Evolutionary conservation across 2,797 vertebrate species (phyloP), one percentile per base, ranked within the genome.

Genomic region (Pangasius macronema): DNA sequence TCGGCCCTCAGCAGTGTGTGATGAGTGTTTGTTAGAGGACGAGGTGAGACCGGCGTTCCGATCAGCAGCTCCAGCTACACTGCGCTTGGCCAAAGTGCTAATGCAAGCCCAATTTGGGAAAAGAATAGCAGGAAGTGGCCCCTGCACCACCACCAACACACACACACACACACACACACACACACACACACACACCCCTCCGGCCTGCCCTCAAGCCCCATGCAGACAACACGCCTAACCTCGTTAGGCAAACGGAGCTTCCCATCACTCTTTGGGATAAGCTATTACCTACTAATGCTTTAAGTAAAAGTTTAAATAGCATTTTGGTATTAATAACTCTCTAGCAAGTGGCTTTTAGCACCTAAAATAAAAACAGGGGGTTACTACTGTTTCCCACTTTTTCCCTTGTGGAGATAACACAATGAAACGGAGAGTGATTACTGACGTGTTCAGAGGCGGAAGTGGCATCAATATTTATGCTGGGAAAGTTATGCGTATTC

Each of bases 121-220:
- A 98, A 99, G 97, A 99, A 99, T 98, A 93, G 96, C 96, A 98
- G 98, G 97, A 99, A 98, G 96, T 97, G 96, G 96, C 97, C 97
- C 97, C 96, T 96, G 96, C 95, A 92, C 88, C 89, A 53, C 76
- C 59, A 86, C n/a, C n/a, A 39, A 73, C 36, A n/a, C 72, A 75
- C 42, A 75, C 72, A 75, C 72, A 72, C 22, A 51, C 73, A 92
- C 87, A 88, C 67, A 75, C 22, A 84, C 63, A 76, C 84, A 83
- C 72, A 84, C 72, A 67, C 85, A 57, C 87, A 33, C 81, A 57
- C 61, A 61, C n/a, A 87, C 57, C 11, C 79, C 68, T 88, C 79
- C 13, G 11, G 70, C 59, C 51, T 72, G 18, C 42, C 67, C 80
- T 77, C 87, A 33, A 84, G 70, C 59, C 75, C 84, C 55, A 86